These are phyloP conservation scores for Ailuropoda melanoleuca DNA, from an alignment of 2,113 vertebrate genomes.

Conservation along the genomic window DNA sequence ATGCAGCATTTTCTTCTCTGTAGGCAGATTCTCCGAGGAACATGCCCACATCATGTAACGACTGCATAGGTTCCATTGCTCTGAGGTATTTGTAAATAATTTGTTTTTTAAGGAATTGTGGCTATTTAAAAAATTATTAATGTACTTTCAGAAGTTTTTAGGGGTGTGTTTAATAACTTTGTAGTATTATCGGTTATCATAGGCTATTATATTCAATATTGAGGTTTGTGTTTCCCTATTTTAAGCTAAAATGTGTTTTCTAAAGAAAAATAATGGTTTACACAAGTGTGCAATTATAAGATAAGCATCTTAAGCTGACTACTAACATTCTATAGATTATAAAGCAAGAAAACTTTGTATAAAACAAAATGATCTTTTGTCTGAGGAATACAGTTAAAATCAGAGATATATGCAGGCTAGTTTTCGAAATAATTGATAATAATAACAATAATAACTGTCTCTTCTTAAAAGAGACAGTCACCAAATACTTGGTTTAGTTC, in stretches of 20 bases:
- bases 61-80: not conserved
- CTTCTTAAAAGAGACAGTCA: not conserved
- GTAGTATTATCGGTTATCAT: slow-evolving; percentile 26
- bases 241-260: slow-evolving; percentile 44
- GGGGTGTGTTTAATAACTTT: slow-evolving; percentile 32
- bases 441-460: not conserved
- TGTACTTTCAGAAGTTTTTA: slow-evolving; percentile 36
- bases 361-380: slow-evolving; percentile 18
- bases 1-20: not conserved
- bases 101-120: slow-evolving; percentile 33
- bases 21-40: not conserved
- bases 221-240: slow-evolving; percentile 17
- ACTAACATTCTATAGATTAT: not conserved
- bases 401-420: not conserved
- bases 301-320: not conserved
- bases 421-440: slow-evolving; percentile 9
- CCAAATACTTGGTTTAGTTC: not conserved
- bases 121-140: slow-evolving; percentile 49
- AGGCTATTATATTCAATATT: slow-evolving; percentile 29
- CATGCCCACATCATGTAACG: not conserved
- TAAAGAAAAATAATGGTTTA: slow-evolving; percentile 33
- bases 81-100: not conserved
- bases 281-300: slow-evolving; percentile 8
- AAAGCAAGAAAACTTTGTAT: slow-evolving; percentile 9
- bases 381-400: not conserved